Evolutionary conservation across 2,113 vertebrate genomes (phyloP).

Genomic region (Setophaga kirtlandii): DNA sequence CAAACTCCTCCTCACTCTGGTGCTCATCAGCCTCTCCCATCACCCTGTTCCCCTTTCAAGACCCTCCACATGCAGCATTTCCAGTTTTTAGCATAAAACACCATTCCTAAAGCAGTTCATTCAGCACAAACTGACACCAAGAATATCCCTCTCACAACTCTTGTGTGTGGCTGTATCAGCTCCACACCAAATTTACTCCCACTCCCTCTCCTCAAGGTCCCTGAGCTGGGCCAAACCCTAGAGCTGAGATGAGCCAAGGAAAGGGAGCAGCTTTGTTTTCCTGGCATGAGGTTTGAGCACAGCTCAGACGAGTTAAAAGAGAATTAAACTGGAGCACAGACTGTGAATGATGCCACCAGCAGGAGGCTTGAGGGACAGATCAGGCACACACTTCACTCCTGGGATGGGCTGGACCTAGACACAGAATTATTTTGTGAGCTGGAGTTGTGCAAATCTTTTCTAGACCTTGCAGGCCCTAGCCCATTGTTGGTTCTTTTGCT

Average conservation of each 20-base stretch:
- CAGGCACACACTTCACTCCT: background rate
- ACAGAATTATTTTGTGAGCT: background rate
- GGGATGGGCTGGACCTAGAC: background rate
- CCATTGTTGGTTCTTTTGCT: background rate
- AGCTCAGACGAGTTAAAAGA: background rate
- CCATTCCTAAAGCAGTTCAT: background rate
- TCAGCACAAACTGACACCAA: background rate
- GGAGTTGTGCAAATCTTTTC: background rate
- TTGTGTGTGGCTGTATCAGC: background rate
- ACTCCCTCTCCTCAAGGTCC: background rate
- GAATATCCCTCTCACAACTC: accelerated
- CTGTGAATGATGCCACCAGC: background rate
- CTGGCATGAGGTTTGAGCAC: background rate
- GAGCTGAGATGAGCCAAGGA: background rate
- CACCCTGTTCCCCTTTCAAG: background rate
- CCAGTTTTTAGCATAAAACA: background rate
- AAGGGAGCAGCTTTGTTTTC: background rate
- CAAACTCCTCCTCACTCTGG: too few relatives aligned
- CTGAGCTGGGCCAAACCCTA: background rate
- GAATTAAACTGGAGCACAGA: background rate
- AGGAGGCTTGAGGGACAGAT: background rate
- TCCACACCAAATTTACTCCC: accelerated
- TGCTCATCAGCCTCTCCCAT: background rate
- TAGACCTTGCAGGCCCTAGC: background rate
- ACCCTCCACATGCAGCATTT: background rate